Evolutionary conservation across 2,113 vertebrate genomes (phyloP).

Genomic region (Epinephelus moara): DNA sequence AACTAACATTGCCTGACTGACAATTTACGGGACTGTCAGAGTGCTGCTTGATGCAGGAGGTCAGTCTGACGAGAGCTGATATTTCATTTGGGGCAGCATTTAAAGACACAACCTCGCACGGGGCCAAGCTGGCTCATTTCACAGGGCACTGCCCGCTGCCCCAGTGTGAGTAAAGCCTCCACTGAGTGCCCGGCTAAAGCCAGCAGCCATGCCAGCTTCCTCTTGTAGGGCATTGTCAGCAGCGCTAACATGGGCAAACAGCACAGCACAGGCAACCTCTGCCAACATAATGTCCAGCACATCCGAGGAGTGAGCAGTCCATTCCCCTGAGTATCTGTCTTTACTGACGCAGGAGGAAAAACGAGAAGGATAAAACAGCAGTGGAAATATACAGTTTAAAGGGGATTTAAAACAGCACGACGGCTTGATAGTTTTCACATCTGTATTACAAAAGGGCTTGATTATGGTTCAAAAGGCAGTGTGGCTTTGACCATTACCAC

Average conservation of each 20-base stretch:
- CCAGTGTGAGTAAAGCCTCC: constrained; percentile 20
- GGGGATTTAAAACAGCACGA: background rate
- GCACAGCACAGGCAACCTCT: constrained; percentile 15
- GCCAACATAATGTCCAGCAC: constrained; percentile 27
- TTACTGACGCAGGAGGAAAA: background rate
- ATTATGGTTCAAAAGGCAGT: background rate
- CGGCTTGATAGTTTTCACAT: background rate
- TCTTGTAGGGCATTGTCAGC: constrained; percentile 23
- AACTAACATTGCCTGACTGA: constrained; percentile 5
- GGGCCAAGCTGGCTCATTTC: constrained; percentile 22
- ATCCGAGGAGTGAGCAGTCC: background rate
- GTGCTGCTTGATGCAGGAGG: background rate
- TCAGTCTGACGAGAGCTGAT: constrained; percentile 6
- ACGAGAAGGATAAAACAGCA: background rate
- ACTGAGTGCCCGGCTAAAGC: constrained; percentile 26
- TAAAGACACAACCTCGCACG: constrained; percentile 11
- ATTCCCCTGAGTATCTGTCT: constrained; percentile 7
- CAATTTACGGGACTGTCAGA: background rate
- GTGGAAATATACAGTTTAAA: background rate
- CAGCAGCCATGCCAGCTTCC: constrained; percentile 40
- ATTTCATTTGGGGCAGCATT: constrained; percentile 20
- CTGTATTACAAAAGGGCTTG: background rate
- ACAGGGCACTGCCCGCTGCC: constrained; percentile 8
- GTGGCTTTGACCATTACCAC: background rate
- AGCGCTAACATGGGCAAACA: constrained; percentile 20